Evolutionary conservation across 2,797 vertebrate genomes (phyloP).

Genomic region (Pangasius larnaudii): DNA sequence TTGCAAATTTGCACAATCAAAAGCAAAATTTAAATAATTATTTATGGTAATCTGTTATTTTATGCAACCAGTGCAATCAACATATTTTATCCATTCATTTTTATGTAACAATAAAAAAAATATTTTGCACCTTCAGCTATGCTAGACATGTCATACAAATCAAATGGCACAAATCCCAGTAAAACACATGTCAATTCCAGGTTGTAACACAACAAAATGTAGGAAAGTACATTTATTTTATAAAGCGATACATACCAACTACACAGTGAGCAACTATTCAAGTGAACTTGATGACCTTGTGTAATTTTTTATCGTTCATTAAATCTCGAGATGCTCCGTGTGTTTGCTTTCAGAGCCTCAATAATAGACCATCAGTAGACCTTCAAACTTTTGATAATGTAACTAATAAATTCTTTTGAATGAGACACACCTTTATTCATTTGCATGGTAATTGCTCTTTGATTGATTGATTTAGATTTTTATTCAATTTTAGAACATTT

Average conservation of each 20-base stretch:
- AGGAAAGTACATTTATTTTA: background rate
- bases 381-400: background rate
- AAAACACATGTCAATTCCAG: background rate
- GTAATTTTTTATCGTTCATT: background rate
- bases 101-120: background rate
- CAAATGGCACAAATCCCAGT: too few relatives aligned
- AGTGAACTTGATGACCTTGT: background rate
- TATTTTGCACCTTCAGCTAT: background rate
- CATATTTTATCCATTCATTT: background rate
- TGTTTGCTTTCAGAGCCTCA: background rate
- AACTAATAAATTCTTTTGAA: background rate
- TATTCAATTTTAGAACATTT: background rate
- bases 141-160: background rate
- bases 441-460: background rate
- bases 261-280: background rate
- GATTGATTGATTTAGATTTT: background rate
- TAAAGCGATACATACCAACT: background rate
- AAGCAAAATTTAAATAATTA: background rate
- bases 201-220: background rate
- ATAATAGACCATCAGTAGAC: background rate
- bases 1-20: too few relatives aligned
- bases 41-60: background rate
- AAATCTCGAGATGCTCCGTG: background rate
- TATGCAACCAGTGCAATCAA: background rate
- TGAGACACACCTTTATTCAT: background rate